A percentile compares a stretch with the other conserved stretches of the same genome.
Evolutionary conservation across 2,113 vertebrate species (phyloP).

Genomic region (Anguilla rostrata): DNA sequence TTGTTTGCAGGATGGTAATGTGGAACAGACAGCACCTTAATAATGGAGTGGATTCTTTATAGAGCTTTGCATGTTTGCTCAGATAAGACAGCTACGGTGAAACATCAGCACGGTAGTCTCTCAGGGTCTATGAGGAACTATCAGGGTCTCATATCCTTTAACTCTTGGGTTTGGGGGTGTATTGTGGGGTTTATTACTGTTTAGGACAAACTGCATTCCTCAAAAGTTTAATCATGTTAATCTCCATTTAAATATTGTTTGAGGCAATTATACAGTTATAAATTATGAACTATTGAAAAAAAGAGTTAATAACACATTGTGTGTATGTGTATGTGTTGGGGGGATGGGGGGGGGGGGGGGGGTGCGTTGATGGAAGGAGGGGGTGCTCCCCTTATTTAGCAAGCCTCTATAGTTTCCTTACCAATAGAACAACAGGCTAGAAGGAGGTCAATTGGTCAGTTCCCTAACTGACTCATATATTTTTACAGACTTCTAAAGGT

Average conservation of each 20-base stretch:
- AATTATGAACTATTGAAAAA: neutral
- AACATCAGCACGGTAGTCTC: neutral
- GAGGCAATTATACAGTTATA: neutral
- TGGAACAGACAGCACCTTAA: neutral
- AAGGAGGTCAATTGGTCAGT: neutral
- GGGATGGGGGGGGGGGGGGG: no score
- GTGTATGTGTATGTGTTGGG: no score
- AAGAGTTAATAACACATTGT: no score
- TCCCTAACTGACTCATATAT: neutral
- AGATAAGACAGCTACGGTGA: conserved; percentile 2
- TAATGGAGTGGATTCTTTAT: neutral
- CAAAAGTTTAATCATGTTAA: neutral
- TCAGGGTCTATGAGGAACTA: neutral
- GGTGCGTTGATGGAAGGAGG: neutral
- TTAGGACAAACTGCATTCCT: neutral
- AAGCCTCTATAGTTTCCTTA: no score
- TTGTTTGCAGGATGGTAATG: neutral
- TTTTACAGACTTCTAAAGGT: neutral
- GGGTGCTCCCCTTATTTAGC: no score
- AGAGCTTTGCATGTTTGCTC: conserved; percentile 6
- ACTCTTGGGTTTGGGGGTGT: neutral
- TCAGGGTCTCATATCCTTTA: neutral
- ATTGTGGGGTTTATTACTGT: neutral
- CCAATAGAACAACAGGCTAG: no score
- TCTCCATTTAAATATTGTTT: neutral